phyloP scores from a whole-genome alignment of 2,113 vertebrate species.

The Accipiter cooperii region DNA sequence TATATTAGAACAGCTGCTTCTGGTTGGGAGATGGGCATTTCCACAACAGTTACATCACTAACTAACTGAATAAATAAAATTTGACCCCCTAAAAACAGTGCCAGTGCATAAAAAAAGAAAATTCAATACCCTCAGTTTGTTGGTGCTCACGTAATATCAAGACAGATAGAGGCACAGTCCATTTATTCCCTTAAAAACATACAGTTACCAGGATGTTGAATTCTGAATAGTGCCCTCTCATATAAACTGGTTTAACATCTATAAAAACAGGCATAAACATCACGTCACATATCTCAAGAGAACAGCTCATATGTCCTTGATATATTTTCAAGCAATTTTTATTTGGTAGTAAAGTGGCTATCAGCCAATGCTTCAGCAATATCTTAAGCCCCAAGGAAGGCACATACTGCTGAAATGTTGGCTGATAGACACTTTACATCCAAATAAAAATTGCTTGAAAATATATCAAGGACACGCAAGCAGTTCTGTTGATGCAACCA shows the following conservation, averaged over 20 bases:
- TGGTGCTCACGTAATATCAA: background rate
- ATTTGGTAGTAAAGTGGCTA: slow-evolving; percentile 60
- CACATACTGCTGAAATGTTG: slow-evolving; percentile 17
- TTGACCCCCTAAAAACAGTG: background rate
- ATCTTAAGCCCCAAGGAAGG: slow-evolving; percentile 57
- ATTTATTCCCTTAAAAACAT: background rate
- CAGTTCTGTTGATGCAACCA: background rate
- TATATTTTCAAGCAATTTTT: slow-evolving; percentile 51
- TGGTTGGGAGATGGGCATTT: background rate
- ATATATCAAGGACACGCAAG: slow-evolving; percentile 44
- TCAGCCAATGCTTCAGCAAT: slow-evolving; percentile 47
- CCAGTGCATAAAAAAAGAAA: background rate
- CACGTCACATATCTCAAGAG: background rate
- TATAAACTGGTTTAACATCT: background rate
- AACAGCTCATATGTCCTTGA: slow-evolving; percentile 32
- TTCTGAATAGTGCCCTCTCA: background rate
- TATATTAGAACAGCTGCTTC: background rate
- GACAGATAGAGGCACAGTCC: background rate
- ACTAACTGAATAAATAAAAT: background rate
- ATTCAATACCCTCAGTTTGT: background rate
- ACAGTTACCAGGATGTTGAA: background rate
- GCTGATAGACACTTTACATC: slow-evolving; percentile 29
- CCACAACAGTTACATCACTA: background rate
- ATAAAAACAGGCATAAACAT: slow-evolving; percentile 34
- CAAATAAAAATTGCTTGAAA: slow-evolving; percentile 53